phyloP scores from a whole-genome alignment of 2,888 invertebrate species.

The Drosophila kokeensis region DNA sequence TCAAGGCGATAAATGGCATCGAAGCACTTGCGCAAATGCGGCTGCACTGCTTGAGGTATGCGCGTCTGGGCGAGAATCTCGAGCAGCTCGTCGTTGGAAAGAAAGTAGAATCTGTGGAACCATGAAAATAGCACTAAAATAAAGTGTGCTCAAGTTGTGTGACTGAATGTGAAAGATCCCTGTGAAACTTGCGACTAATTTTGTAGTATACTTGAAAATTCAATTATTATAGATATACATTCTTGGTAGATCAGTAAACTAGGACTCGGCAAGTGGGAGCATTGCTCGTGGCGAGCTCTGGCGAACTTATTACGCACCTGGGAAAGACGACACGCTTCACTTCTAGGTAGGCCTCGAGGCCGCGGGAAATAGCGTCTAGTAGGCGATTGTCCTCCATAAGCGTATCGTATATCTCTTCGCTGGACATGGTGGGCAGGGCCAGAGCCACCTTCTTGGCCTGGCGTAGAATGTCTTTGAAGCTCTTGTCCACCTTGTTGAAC shows the following conservation, averaged over 20 bases:
- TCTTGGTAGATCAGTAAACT: neutral
- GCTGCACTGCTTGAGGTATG: conserved; percentile 95
- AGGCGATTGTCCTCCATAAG: conserved; percentile 91
- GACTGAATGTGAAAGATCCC: neutral
- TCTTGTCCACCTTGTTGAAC: conserved; percentile 94
- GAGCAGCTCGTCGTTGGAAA: conserved; percentile 94
- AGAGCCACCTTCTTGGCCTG: conserved; percentile 92
- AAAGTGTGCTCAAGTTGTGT: neutral
- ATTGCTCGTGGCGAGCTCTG: neutral
- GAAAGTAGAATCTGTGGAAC: conserved; percentile 89
- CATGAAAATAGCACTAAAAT: neutral
- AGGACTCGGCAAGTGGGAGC: neutral
- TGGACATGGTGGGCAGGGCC: conserved; percentile 92
- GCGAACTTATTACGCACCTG: conserved; percentile 83
- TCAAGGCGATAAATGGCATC: conserved; percentile 92
- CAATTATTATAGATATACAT: neutral
- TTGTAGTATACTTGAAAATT: neutral
- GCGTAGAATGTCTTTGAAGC: conserved; percentile 95
- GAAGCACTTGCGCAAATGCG: conserved; percentile 95
- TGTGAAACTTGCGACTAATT: neutral
- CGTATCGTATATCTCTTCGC: conserved; percentile 89
- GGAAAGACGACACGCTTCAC: conserved; percentile 95
- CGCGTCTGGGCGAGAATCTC: conserved; percentile 96
- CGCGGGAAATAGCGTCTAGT: conserved; percentile 95
- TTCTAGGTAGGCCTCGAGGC: conserved; percentile 94